phyloP scores from a whole-genome alignment of 1,140 invertebrate species.

The Daktulosphaira vitifoliae region DNA sequence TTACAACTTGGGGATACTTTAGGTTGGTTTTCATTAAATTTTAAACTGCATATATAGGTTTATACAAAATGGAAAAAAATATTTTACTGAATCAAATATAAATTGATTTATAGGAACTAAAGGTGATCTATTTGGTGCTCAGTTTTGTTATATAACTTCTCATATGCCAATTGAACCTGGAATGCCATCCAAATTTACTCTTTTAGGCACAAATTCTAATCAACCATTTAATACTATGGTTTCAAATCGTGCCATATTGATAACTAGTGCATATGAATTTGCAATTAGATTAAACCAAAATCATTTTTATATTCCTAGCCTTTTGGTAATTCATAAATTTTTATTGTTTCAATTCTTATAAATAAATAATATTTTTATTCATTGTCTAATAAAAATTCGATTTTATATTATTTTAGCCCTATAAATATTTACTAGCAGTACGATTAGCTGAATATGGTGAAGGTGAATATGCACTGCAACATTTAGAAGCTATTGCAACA shows the following conservation, averaged over 20 bases:
- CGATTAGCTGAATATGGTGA: constrained; percentile 57
- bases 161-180: constrained; percentile 62
- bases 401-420: constrained; percentile 46
- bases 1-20: constrained; percentile 61
- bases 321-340: constrained; percentile 49
- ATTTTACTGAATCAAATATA: not conserved
- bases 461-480: constrained; percentile 57
- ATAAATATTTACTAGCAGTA: constrained; percentile 63
- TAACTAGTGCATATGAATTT: constrained; percentile 92
- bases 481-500: constrained; percentile 66
- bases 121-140: constrained; percentile 74
- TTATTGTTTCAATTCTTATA: too few species aligned
- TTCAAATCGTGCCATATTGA: constrained; percentile 75
- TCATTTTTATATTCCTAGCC: constrained; percentile 60
- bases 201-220: constrained; percentile 65
- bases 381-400: too few species aligned
- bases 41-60: too few species aligned
- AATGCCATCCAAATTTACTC: constrained; percentile 59
- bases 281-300: constrained; percentile 70
- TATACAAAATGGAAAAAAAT: too few species aligned
- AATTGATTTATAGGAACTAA: constrained; percentile 46
- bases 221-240: constrained; percentile 60
- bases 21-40: constrained; percentile 42
- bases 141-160: constrained; percentile 88
- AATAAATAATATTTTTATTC: too few species aligned